Evolutionary conservation across 2,113 vertebrate genomes (phyloP).

Genomic region (Struthidea cinerea): DNA sequence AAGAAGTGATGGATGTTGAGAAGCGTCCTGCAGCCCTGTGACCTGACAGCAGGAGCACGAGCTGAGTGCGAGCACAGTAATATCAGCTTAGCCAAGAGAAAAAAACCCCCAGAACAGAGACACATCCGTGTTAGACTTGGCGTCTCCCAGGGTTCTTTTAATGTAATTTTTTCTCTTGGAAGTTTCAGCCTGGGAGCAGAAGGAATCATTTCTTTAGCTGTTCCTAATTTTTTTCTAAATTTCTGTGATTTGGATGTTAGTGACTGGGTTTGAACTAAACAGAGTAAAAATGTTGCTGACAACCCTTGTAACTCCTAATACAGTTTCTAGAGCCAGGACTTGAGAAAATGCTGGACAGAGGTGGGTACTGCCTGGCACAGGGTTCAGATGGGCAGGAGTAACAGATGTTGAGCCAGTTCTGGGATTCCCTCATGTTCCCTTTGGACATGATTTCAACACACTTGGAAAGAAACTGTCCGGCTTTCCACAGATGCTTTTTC

Average conservation of each 20-base stretch:
- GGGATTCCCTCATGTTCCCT: not conserved
- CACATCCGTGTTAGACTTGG: not conserved
- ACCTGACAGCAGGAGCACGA: not conserved
- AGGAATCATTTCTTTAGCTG: not conserved
- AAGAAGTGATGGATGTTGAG: fast-evolving
- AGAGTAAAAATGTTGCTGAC: not conserved
- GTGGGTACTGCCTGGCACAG: not conserved
- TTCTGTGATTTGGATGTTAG: not conserved
- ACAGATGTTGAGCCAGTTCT: not conserved
- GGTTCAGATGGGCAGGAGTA: not conserved
- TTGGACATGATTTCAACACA: not conserved
- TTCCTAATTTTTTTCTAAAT: not conserved
- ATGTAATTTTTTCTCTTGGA: not conserved
- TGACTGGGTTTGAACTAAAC: not conserved
- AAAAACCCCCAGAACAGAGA: not conserved
- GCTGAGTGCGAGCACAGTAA: not conserved
- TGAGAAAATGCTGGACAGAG: not conserved
- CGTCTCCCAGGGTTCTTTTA: not conserved
- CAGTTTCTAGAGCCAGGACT: not conserved
- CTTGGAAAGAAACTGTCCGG: not conserved
- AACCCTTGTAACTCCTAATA: not conserved
- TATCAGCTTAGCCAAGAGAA: not conserved
- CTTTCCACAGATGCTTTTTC: not conserved
- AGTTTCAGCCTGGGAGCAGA: not conserved
- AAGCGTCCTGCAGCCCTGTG: not conserved